phyloP scores from a whole-genome alignment of 2,888 invertebrate genomes.

The Thyatira batis region DNA sequence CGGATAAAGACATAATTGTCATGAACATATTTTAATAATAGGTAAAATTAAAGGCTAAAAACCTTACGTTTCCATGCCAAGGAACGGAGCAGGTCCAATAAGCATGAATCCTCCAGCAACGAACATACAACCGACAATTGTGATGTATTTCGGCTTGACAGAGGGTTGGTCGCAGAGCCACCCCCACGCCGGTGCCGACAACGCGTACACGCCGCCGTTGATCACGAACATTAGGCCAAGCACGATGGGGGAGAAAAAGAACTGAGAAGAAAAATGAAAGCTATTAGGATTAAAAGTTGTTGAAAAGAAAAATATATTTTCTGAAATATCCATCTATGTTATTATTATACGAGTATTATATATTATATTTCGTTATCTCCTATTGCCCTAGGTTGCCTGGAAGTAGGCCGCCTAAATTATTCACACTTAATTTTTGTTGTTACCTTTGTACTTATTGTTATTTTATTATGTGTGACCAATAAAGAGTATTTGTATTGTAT shows the following conservation, averaged over 20 bases:
- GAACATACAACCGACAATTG: conserved; percentile 85
- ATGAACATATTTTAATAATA: background rate
- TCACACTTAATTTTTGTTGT: too few species aligned
- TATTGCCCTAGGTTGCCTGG: too few species aligned
- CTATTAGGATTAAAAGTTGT: too few species aligned
- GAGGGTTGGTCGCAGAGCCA: conserved; percentile 88
- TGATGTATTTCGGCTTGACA: conserved; percentile 85
- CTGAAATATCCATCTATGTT: too few species aligned
- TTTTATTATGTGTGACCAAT: too few species aligned
- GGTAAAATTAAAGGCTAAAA: background rate
- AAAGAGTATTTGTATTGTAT: too few species aligned
- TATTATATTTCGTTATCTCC: too few species aligned
- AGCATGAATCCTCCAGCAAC: conserved; percentile 87
- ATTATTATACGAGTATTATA: too few species aligned
- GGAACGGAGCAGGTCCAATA: conserved; percentile 91
- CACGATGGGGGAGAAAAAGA: conserved; percentile 85
- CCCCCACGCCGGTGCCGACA: conserved; percentile 91
- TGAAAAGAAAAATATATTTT: too few species aligned
- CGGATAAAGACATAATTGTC: background rate
- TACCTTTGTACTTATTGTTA: too few species aligned
- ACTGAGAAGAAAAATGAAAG: conserved; percentile 59
- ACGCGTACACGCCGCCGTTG: conserved; percentile 90
- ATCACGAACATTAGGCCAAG: conserved; percentile 92
- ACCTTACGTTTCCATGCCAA: conserved; percentile 84
- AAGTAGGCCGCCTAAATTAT: too few species aligned